Evolutionary conservation across 2,113 vertebrate genomes (phyloP), one percentile per base, ranked within the genome.

Genomic region (Sterrhoptilus dennistouni): DNA sequence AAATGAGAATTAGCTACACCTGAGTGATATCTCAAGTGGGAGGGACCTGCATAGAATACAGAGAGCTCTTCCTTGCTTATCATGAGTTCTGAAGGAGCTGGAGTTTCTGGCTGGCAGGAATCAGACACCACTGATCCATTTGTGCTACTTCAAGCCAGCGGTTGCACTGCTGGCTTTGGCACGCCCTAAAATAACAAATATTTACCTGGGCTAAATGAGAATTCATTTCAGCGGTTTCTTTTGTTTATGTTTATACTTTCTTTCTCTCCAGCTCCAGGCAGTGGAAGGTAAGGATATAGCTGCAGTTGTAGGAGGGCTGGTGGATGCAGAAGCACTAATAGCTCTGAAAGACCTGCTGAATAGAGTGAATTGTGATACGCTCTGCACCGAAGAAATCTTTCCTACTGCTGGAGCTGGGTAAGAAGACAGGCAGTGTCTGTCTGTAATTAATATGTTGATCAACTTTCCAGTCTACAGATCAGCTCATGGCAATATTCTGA

Each of bases 361-460:
- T 77, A 98, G 98, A 96, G 94, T 99, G 44, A 97, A 99, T 97
- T 99, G 98, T 12, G 99, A 99, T n/a, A 98, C 16, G 1, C 97
- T 99, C 11, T 99, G 99, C 97, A 99, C 99, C 0, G 99, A 99
- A 97, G 99, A 99, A 96, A 77, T 99, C 75, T 99, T 99, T 95
- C 99, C 99, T 21, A 98, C 98, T 86, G 93, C 98, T 13, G 99
- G 99, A 77, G 99, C 99, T 82, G 99, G 99, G 99, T 99, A 92
- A 98, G 98, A 8, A 59, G 53, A 72, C 42, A 40, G 47, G 38
- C 56, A 50, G 20, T 59, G 24, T 49, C 68, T 82, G 18, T 40
- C 31, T 56, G 12, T 59, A 76, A 53, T 88, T 40, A 74, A 28
- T 74, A 36, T 25, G 16, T 68, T 59, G 44, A 45, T 74, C 61